phyloP scores from a whole-genome alignment of 2,797 vertebrate species.

The Morelia viridis region DNA sequence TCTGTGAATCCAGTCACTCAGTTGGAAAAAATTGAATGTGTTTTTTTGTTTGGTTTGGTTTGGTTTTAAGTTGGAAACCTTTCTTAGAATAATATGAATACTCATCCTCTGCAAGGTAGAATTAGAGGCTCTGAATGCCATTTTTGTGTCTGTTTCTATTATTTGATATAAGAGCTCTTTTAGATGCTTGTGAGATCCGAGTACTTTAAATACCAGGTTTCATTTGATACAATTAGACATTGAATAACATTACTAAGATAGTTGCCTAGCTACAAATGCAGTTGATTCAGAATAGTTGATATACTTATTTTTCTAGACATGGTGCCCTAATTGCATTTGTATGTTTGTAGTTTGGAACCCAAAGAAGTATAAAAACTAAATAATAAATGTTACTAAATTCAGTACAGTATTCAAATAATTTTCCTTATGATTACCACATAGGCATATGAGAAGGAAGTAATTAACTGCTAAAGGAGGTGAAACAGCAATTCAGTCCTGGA shows the following conservation, averaged over 20 bases:
- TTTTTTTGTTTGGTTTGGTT: neutral
- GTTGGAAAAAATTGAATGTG: neutral
- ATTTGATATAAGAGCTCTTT: constrained; percentile 55
- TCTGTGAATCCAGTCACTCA: neutral
- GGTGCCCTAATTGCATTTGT: constrained; percentile 1
- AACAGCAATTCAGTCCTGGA: neutral
- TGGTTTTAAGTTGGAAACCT: neutral
- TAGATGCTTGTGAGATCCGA: constrained; percentile 50
- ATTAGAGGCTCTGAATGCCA: neutral
- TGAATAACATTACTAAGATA: constrained; percentile 64
- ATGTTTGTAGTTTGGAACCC: neutral
- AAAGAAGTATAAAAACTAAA: neutral
- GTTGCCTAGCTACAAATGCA: constrained; percentile 71
- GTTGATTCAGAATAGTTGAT: constrained; percentile 45
- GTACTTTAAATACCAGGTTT: constrained; percentile 62
- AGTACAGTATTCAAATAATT: neutral
- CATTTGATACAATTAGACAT: constrained; percentile 61
- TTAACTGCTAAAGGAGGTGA: neutral
- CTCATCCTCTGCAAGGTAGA: constrained; percentile 24
- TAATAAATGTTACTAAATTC: neutral
- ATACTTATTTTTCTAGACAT: constrained; percentile 39
- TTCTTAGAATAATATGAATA: neutral
- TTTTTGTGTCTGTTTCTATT: constrained; percentile 2
- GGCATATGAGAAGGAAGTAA: neutral
- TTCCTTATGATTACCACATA: neutral